Conservation (phyloP, 2,113 vertebrate species). For the Speoplatyrhinus poulsoni region DNA sequence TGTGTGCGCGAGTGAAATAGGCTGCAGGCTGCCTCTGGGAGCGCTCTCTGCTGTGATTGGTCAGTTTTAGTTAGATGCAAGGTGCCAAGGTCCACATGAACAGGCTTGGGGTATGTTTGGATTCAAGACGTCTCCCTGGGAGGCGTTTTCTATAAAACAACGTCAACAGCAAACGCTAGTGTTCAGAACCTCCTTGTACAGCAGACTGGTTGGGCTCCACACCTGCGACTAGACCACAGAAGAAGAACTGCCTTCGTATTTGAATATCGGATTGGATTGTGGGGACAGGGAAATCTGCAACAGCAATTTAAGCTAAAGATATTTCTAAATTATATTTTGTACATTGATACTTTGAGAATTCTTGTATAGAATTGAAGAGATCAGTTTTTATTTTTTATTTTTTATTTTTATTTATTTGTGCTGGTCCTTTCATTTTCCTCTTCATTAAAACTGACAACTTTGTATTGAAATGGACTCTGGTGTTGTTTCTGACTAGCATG, state of each 20-base stretch:
- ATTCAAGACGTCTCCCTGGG: constrained; percentile 29
- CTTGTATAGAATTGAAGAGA: constrained; percentile 73
- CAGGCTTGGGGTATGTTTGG: constrained; percentile 23
- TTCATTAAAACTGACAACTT: constrained; percentile 65
- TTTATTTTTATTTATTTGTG: constrained; percentile 71
- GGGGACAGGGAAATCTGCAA: constrained; percentile 46
- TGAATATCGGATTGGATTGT: constrained; percentile 37
- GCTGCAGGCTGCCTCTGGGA: not conserved
- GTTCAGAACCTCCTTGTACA: constrained; percentile 9
- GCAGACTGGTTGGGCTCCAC: constrained; percentile 28
- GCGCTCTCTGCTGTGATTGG: not conserved
- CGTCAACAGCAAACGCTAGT: constrained; percentile 11
- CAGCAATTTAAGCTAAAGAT: constrained; percentile 77
- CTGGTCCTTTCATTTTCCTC: constrained; percentile 39
- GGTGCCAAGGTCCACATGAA: constrained; percentile 34
- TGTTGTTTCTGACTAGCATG: constrained; percentile 69
- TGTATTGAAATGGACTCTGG: constrained; percentile 61
- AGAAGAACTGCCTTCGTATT: constrained; percentile 52
- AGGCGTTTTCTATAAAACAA: constrained; percentile 30
- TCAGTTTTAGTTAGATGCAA: not conserved
- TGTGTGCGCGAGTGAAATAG: too few species aligned
- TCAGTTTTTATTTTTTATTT: constrained; percentile 60
- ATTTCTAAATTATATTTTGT: constrained; percentile 75
- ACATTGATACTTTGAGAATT: constrained; percentile 71
- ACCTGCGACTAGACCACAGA: constrained; percentile 49